phyloP scores from a whole-genome alignment of 2,797 vertebrate species.

The Babyrousa celebensis region DNA sequence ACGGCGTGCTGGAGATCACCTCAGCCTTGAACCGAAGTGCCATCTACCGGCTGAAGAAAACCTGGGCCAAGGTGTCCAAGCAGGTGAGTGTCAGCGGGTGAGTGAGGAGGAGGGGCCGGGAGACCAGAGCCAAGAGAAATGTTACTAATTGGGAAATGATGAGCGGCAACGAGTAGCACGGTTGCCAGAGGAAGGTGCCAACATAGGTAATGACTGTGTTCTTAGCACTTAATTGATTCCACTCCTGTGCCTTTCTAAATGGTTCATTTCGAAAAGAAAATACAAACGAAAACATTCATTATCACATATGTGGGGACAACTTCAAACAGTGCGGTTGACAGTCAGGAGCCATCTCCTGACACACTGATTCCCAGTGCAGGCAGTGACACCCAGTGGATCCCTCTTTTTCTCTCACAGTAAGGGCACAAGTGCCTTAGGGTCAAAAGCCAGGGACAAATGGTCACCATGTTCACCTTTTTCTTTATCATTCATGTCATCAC shows the following conservation, averaged over 20 bases:
- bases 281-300: conserved; percentile 51
- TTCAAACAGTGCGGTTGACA: not conserved
- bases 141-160: conserved; percentile 62
- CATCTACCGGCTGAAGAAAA: conserved; percentile 98
- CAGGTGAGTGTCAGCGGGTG: conserved; percentile 90
- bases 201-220: conserved; percentile 50
- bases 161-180: not conserved
- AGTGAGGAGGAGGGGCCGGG: not conserved
- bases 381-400: too few species aligned
- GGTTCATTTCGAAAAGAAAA: conserved; percentile 60
- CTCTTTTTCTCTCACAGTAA: not conserved
- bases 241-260: conserved; percentile 48
- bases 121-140: not conserved
- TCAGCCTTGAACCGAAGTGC: conserved; percentile 98
- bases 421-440: not conserved
- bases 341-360: not conserved
- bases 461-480: not conserved
- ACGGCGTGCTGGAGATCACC: conserved; percentile 97
- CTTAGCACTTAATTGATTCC: conserved; percentile 67
- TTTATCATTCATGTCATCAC: not conserved
- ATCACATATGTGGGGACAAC: not conserved
- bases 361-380: not conserved
- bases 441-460: not conserved
- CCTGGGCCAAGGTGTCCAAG: conserved; percentile 97
- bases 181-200: conserved; percentile 73